Evolutionary conservation across 2,888 invertebrate species (phyloP), one percentile per base, ranked within the genome.

Genomic region (Drosophila testacea): DNA sequence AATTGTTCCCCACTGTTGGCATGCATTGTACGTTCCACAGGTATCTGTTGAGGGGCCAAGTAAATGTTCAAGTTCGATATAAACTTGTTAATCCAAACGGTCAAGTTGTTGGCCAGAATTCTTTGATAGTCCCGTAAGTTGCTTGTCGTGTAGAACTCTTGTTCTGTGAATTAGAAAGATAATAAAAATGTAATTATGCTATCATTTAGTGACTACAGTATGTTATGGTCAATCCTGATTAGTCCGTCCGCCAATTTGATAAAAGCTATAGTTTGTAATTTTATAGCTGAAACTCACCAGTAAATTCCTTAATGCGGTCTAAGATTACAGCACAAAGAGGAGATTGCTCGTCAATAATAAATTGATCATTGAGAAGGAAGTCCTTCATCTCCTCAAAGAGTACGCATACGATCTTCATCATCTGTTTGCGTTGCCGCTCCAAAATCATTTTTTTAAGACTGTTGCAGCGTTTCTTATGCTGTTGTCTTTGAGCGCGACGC

Each of bases 81-180:
- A 47, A 92, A 91, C 65, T 91, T 90, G 60, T 90, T 90, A 28
- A 92, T 91, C 92, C 92, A 92, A 61, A 90, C 87, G 4, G 92
- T 90, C 32, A 92, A 61, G 52, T 92, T 92, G 47, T 87, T 89
- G 28, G 92, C 88, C 36, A 92, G 72, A 39, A 89, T 86, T 54
- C 84, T 88, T 41, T 91, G 85, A 69, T 92, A 90, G 51, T 90
- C 90, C 3, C 89, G 81, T 28, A 91, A 69, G 59, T 90, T 91
- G 16, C 85, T 88, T n/a, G 91, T 88, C 0, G 88, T 80, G 47
- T 83, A 81, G 56, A 91, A 91, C 46, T 91, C 91, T 68, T 86
- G 86, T 61, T 88, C 92, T 91, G 44, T 10, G 72, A 30, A 52
- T 28, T 9, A 3, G 4, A 42, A 32, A 41, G 28, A 30, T 4